Conservation (phyloP, 35 echinoderm and acorn worm species). For the Diadema setosum region DNA sequence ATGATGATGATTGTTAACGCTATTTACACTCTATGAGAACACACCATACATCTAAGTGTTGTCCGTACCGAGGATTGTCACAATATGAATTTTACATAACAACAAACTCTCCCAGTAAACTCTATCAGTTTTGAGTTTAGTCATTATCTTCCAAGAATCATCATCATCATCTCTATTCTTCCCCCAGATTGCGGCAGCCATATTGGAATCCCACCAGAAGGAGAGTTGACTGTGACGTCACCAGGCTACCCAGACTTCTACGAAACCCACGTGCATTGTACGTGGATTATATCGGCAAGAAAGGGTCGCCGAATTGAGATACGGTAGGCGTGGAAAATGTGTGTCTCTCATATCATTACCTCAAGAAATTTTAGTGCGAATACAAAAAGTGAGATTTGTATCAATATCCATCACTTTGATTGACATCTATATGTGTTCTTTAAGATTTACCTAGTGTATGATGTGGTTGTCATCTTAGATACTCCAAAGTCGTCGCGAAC, state of each 20-base stretch:
- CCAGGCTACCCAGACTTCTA: slow-evolving; percentile 20
- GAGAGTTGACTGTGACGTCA: background rate
- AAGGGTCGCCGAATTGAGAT: slow-evolving; percentile 27
- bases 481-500: too few species aligned
- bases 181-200: slow-evolving; percentile 11
- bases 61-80: background rate
- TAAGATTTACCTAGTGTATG: too few species aligned
- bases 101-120: background rate
- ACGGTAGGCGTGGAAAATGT: background rate
- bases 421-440: too few species aligned
- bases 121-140: background rate
- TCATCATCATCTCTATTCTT: background rate
- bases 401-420: too few species aligned
- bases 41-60: background rate
- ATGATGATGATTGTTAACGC: background rate
- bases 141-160: background rate
- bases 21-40: background rate
- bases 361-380: too few species aligned
- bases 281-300: slow-evolving; percentile 24
- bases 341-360: too few species aligned
- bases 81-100: background rate
- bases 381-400: too few species aligned
- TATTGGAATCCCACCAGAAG: background rate
- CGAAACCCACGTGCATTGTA: background rate
- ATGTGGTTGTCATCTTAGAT: too few species aligned